Percentiles rank a stretch among this genome's conserved stretches.
Evolutionary conservation across 2,113 vertebrate genomes (phyloP).

Genomic region (Rhipidura dahli): DNA sequence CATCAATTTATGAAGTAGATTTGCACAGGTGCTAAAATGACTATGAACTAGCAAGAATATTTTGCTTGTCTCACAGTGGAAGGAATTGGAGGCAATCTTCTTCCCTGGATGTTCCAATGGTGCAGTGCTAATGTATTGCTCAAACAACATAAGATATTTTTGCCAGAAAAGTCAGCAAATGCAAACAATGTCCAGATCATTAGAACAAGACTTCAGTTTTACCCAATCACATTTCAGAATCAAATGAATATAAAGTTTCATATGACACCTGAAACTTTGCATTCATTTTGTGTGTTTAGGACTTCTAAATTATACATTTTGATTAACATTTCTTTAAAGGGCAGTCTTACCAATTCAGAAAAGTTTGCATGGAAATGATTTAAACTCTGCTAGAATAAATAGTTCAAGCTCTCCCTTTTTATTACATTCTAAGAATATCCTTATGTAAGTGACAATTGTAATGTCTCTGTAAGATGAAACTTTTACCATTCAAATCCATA

Average conservation of each 20-base stretch:
- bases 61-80: neutral
- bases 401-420: conserved; percentile 6
- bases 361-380: neutral
- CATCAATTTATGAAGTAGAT: neutral
- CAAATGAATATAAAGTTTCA: neutral
- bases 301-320: conserved; percentile 7
- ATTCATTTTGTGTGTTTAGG: neutral
- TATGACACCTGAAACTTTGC: neutral
- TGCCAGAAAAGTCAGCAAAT: neutral
- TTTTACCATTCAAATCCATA: neutral
- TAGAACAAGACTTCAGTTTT: neutral
- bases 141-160: neutral
- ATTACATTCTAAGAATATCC: neutral
- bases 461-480: neutral
- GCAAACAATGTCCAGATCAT: neutral
- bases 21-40: neutral
- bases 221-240: neutral
- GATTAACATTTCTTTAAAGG: conserved; percentile 14
- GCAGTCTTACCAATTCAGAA: neutral
- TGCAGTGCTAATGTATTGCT: neutral
- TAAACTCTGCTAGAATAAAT: neutral
- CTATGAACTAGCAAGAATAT: neutral
- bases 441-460: neutral
- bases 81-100: neutral
- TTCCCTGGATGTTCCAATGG: neutral